A percentile compares a stretch with the other conserved stretches of the same genome.
These are phyloP conservation scores for Dolichomitus sp. DNA, from an alignment of 2,888 invertebrate species.

Conservation along the genomic window DNA sequence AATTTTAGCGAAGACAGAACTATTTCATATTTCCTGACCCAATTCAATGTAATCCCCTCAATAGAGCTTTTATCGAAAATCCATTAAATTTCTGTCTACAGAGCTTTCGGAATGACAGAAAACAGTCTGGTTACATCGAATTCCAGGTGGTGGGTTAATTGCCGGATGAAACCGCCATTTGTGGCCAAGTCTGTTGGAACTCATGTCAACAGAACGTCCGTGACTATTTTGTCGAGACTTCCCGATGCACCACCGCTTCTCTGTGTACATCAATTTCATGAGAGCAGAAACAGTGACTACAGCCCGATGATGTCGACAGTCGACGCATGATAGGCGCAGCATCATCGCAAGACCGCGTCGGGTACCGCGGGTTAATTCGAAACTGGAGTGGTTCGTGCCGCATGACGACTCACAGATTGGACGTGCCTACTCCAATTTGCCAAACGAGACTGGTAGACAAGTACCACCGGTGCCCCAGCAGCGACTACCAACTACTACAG, in stretches of 20 bases:
- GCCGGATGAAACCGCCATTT: not conserved
- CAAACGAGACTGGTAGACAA: slow-evolving; percentile 28
- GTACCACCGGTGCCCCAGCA: not conserved
- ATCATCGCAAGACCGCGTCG: slow-evolving; percentile 38
- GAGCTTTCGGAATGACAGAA: not conserved
- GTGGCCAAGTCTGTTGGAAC: not conserved
- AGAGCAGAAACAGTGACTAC: slow-evolving; percentile 20
- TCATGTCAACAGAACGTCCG: not conserved
- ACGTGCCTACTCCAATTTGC: slow-evolving; percentile 55
- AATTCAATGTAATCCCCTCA: too few species aligned
- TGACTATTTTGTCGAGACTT: slow-evolving; percentile 2
- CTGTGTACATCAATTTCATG: slow-evolving; percentile 13
- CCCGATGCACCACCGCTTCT: not conserved
- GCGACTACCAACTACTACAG: not conserved
- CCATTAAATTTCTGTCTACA: too few species aligned
- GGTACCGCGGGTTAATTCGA: slow-evolving; percentile 35
- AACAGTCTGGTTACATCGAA: not conserved
- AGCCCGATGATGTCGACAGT: slow-evolving; percentile 40
- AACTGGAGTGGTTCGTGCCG: slow-evolving; percentile 35
- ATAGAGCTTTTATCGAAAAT: too few species aligned
- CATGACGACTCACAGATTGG: slow-evolving; percentile 45
- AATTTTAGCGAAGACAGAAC: too few species aligned
- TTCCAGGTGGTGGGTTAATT: not conserved
- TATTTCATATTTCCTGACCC: too few species aligned
- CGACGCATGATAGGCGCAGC: slow-evolving; percentile 5